Percentiles rank a stretch among this genome's conserved stretches.
Conservation (phyloP, 2,113 vertebrate species). For the Maccullochella peelii region DNA sequence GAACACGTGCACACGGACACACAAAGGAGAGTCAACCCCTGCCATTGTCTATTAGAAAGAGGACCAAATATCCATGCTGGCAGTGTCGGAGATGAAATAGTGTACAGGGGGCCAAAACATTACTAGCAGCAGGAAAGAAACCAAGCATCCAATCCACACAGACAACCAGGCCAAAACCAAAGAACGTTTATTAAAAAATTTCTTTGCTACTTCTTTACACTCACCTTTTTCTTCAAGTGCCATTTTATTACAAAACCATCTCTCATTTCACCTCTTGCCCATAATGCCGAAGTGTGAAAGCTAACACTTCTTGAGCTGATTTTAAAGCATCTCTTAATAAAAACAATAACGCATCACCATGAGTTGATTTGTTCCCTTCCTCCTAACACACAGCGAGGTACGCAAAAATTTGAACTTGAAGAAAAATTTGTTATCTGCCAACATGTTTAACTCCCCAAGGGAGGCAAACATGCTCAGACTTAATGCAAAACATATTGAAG, state of each 20-base stretch:
- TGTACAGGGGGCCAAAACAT: conserved; percentile 46
- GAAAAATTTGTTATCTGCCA: conserved; percentile 61
- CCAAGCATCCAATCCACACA: conserved; percentile 22
- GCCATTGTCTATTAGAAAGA: conserved; percentile 66
- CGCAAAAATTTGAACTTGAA: conserved; percentile 26
- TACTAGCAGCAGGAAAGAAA: conserved; percentile 57
- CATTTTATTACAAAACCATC: conserved; percentile 8
- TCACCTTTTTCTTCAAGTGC: conserved; percentile 3
- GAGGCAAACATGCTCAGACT: conserved; percentile 60
- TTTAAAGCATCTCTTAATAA: conserved; percentile 39
- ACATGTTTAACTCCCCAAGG: conserved; percentile 54
- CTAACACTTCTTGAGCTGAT: not conserved
- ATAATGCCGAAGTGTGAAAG: no score
- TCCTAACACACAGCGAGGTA: conserved; percentile 10
- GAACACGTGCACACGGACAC: conserved; percentile 27
- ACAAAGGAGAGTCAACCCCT: conserved; percentile 28
- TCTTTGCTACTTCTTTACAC: conserved; percentile 1
- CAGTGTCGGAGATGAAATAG: conserved; percentile 51
- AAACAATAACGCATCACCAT: conserved; percentile 14
- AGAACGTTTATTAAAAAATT: conserved; percentile 20
- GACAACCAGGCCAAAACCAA: conserved; percentile 38
- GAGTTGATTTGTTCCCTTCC: conserved; percentile 7
- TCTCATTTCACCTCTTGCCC: not conserved
- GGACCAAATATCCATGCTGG: conserved; percentile 58
- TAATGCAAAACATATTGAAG: conserved; percentile 66